phyloP scores from a whole-genome alignment of 53 echinoderm and acorn worm genomes.

The Luidia sarsii region DNA sequence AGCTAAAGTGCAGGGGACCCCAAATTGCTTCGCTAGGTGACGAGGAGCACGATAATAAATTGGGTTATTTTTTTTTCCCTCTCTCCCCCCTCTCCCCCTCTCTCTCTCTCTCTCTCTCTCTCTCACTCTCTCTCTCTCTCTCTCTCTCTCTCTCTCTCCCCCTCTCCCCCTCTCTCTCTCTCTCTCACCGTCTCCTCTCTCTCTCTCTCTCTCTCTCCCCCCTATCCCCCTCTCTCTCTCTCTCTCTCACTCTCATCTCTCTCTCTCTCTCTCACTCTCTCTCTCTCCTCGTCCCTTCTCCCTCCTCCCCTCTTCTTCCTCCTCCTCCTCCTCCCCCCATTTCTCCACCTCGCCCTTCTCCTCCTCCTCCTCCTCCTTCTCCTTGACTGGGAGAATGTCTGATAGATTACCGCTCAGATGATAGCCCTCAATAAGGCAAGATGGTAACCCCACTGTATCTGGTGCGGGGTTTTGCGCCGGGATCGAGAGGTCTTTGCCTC shows the following conservation, averaged over 20 bases:
- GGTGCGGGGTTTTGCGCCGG: too few relatives aligned
- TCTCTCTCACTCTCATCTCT: not conserved
- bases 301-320: not conserved
- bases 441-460: not conserved
- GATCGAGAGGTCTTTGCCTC: too few relatives aligned
- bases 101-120: not conserved
- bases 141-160: not conserved
- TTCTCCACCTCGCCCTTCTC: not conserved
- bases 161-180: not conserved
- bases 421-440: constrained; percentile 29
- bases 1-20: constrained; percentile 39
- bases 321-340: not conserved
- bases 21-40: constrained; percentile 9
- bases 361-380: not conserved
- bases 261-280: not conserved
- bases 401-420: constrained; percentile 33
- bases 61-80: constrained; percentile 31
- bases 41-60: constrained; percentile 23
- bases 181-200: not conserved
- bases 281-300: too few relatives aligned
- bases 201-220: not conserved
- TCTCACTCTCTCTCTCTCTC: not conserved
- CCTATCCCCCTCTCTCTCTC: not conserved
- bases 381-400: constrained; percentile 37
- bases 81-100: not conserved